Conservation (phyloP, 2,113 vertebrate genomes). For the Polypterus bichir region DNA sequence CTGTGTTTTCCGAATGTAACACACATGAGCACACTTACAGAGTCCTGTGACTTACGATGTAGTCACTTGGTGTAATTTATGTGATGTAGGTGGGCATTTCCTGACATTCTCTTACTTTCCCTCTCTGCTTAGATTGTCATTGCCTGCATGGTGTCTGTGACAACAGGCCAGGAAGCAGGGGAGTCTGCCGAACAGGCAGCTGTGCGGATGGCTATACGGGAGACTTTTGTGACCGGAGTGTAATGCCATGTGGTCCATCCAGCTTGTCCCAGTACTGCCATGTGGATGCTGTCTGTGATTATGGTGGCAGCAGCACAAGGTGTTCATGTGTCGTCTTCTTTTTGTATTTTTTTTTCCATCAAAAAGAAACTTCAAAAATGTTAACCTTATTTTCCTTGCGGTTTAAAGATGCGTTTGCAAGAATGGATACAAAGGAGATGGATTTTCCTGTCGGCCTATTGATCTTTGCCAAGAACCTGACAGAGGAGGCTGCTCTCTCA, state of each 20-base stretch:
- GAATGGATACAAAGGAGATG: conserved; percentile 67
- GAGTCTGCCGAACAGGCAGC: conserved; percentile 63
- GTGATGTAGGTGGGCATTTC: no score
- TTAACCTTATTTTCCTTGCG: conserved; percentile 1
- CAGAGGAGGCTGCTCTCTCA: conserved; percentile 65
- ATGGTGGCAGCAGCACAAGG: conserved; percentile 33
- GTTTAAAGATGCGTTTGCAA: conserved; percentile 47
- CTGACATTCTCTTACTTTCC: no score
- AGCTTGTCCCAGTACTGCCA: conserved; percentile 63
- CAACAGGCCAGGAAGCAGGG: conserved; percentile 73
- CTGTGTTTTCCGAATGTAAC: no score
- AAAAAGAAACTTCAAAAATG: neutral
- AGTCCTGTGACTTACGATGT: no score
- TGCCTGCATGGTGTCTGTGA: conserved; percentile 88
- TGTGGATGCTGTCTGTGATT: conserved; percentile 55
- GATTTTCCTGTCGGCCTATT: conserved; percentile 64
- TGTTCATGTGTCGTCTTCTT: conserved; percentile 20
- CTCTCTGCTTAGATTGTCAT: conserved; percentile 69
- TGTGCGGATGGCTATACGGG: conserved; percentile 67
- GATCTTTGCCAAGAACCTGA: conserved; percentile 59
- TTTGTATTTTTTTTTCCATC: neutral
- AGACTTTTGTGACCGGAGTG: conserved; percentile 61
- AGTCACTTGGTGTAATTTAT: no score
- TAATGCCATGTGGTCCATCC: conserved; percentile 40
- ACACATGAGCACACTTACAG: no score